Conservation (phyloP, 2,888 invertebrate species). For the Apantesis nais region DNA sequence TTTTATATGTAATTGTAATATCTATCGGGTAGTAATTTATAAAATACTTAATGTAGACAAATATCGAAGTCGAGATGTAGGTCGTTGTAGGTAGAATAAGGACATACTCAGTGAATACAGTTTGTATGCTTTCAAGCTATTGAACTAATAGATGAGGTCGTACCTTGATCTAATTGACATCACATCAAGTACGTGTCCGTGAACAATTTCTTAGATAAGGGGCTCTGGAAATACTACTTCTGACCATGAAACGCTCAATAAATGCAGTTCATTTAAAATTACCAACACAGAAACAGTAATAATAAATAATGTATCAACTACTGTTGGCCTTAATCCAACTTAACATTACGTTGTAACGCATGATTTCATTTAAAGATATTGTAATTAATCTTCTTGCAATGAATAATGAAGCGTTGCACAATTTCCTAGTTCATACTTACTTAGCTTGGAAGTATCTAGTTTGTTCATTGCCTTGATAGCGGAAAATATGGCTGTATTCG, state of each 20-base stretch:
- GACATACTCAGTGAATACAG: slow-evolving; percentile 1
- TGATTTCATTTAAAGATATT: slow-evolving; percentile 27
- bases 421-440: slow-evolving; percentile 25
- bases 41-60: neutral
- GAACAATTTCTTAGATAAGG: slow-evolving; percentile 49
- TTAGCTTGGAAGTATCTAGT: neutral
- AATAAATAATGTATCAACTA: slow-evolving; percentile 24
- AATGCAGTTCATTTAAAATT: slow-evolving; percentile 3
- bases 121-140: slow-evolving; percentile 51
- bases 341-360: slow-evolving; percentile 23
- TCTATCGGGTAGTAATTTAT: neutral
- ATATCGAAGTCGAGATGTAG: neutral
- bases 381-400: slow-evolving; percentile 34
- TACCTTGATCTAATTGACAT: slow-evolving; percentile 76
- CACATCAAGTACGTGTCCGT: slow-evolving; percentile 57
- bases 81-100: neutral
- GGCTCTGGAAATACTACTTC: slow-evolving; percentile 34
- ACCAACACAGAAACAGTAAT: slow-evolving; percentile 12
- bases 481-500: neutral
- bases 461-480: neutral
- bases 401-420: slow-evolving; percentile 30
- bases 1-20: neutral
- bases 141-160: slow-evolving; percentile 73
- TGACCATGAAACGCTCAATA: slow-evolving; percentile 14
- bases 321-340: slow-evolving; percentile 17